Base-by-base conservation (phyloP, 2,888 invertebrate species). In the Scaptomyza cyrtandrae region DNA sequence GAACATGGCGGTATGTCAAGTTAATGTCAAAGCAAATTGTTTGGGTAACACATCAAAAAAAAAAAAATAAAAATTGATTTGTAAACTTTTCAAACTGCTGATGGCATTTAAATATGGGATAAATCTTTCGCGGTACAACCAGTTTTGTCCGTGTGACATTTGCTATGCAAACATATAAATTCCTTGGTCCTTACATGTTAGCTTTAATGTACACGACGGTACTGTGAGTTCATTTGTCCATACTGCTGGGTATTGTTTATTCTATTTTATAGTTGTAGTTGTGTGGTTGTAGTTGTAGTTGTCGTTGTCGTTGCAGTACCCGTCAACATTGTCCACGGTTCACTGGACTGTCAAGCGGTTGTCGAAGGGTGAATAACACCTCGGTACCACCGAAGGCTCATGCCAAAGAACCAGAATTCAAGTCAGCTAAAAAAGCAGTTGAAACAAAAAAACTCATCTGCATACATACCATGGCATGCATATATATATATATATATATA, bases 11-110 rank as follows among this genome's bases (percentile, higher is more conserved):
- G 44, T 61, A 75, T 78, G 85, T 80, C 89, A 88, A 88, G 89
- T 79, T 75, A 89, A 77, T 82, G 89, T 89, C 89, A 88, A 88
- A 80, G 75, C 71, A 75, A 77, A 69, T 80, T 75, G 78, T 48
- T 13, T 46, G 37, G 48, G 48, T 9, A 64, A 52, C 50, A 71
- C 55, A 53, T 57, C 14, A 1, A 9, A 14, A 14, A 39, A 39
- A 14, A 44, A 44, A 27, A 44, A 74, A 80, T 83, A 44, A 27
- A 44, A 74, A 80, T 83, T 83, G 75, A 88, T 84, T 88, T 72
- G 88, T 80, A 75, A 73, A 78, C 65, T 71, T 75, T 55, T 24
- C 56, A 62, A 60, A 60, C 68, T 64, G 54, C 48, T 70, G 69
- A 71, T 71, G 65, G 52, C 19, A 61, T 70, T 74, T 61, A 70